Base-by-base conservation (phyloP, 2,888 invertebrate genomes). In the Protula sp. region DNA sequence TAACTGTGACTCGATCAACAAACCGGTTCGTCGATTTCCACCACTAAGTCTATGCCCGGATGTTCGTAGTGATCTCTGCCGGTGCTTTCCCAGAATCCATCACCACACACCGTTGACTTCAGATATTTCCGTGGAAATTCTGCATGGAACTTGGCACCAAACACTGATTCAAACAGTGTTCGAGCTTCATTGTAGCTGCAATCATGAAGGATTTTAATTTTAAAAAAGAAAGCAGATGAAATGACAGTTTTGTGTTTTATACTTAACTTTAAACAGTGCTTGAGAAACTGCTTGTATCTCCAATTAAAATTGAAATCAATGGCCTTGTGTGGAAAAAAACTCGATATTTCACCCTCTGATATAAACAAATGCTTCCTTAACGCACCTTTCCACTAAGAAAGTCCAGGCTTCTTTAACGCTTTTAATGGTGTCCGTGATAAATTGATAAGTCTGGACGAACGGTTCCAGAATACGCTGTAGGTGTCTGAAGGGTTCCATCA, bases 81-180 rank as follows among this genome's bases (percentile, higher is more conserved):
- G 4, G 47, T 47, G 30, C 28, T 56, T 29, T 56, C 56, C 47
- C 48, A 56, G 30, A 56, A 56, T 14, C 56, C 56, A 48, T 56
- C 56, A 14, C 56, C 56, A 56, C 57, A 52, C n/a, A 45, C 29
- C 19, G n/a, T 26, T 14, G 51, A 48, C 30, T 31, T 52, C 31
- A 57, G 31, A 5, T 60, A 60, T 29, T 57, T 61, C 27, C 63
- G 60, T 5, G 72, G 73, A 48, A 72, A 73, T 14, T 60, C 54
- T 45, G 63, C 64, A 64, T 72, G 70, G n/a, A 61, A 66, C 57
- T 67, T 71, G 3, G 72, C 67, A 30, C 73, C 73, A 63, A 72
- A 73, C 47, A 73, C 29, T 28, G 28, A 28, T 28, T 56, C 48
- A n/a, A 56, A 29, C 48, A 47, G 28, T 26, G 56, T 56, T n/a